Evolutionary conservation across 1,140 invertebrate species (phyloP).

Genomic region (Andrena cerasifolii): DNA sequence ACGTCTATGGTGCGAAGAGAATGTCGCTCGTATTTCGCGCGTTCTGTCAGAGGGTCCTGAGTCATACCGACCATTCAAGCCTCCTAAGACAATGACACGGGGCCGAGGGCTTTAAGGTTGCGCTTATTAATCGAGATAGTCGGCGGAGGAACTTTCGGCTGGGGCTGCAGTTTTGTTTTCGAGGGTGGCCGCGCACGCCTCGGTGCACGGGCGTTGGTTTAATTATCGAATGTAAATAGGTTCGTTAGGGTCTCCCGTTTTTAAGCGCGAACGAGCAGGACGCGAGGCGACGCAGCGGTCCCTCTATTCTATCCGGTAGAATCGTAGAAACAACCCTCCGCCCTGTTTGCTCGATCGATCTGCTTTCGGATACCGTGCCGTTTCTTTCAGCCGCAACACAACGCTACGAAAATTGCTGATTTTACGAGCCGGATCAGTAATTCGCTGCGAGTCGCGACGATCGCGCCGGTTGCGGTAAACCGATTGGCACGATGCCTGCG

Average conservation of each 20-base stretch:
- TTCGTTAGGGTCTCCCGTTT: constrained; percentile 66
- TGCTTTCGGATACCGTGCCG: neutral
- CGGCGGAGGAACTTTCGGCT: constrained; percentile 10
- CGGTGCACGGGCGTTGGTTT: constrained; percentile 50
- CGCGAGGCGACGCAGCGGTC: neutral
- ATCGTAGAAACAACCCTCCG: neutral
- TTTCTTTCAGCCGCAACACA: neutral
- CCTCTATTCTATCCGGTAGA: neutral
- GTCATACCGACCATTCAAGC: constrained; percentile 46
- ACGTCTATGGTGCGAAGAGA: too few relatives aligned
- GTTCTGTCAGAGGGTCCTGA: constrained; percentile 27
- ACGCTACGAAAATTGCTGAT: constrained; percentile 30
- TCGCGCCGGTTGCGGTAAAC: constrained; percentile 14
- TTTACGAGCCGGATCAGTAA: constrained; percentile 23
- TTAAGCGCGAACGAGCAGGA: constrained; percentile 48
- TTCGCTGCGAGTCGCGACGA: constrained; percentile 23
- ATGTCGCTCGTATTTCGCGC: constrained; percentile 24
- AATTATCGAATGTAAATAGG: constrained; percentile 73
- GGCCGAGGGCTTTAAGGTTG: constrained; percentile 61
- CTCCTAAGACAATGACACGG: constrained; percentile 54
- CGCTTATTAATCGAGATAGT: constrained; percentile 67
- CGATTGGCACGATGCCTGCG: constrained; percentile 46
- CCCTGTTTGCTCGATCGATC: too few relatives aligned
- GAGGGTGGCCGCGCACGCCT: constrained; percentile 21
- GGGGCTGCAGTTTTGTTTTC: constrained; percentile 45